phyloP scores from a whole-genome alignment of 2,797 vertebrate genomes.

The Phylloscopus collybita region DNA sequence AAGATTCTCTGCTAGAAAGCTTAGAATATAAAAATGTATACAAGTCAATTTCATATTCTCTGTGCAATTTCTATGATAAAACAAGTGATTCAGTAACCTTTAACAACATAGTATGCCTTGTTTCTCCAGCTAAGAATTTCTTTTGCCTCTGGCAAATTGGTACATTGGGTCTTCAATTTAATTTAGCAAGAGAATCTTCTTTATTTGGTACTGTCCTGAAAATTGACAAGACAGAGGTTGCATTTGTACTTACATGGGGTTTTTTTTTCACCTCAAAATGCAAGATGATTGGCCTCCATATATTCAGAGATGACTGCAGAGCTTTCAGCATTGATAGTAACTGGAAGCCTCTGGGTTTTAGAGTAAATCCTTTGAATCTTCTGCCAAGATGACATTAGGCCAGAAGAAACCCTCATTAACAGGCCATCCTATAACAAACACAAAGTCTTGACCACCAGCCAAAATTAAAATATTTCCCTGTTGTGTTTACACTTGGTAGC shows the following conservation, averaged over 20 bases:
- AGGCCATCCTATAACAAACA: not conserved
- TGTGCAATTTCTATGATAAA: not conserved
- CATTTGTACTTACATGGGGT: not conserved
- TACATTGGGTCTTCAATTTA: not conserved
- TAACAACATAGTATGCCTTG: not conserved
- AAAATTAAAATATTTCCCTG: not conserved
- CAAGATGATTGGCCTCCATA: not conserved
- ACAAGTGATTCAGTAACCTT: not conserved
- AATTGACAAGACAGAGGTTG: not conserved
- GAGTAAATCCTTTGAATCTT: not conserved
- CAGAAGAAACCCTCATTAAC: not conserved
- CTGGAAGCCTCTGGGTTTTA: not conserved
- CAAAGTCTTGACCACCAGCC: not conserved
- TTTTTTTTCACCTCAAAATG: not conserved
- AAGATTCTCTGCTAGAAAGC: conserved; percentile 8
- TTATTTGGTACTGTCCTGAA: not conserved
- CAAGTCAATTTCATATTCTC: not conserved
- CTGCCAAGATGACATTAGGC: not conserved
- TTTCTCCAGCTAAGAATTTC: not conserved
- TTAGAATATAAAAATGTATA: conserved; percentile 3
- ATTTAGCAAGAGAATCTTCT: not conserved
- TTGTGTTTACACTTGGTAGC: not conserved
- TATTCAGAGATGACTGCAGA: not conserved
- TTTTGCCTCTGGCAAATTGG: not conserved
- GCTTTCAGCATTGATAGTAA: not conserved